Conservation (phyloP, 2,888 invertebrate genomes). For the Helicoverpa assulta region DNA sequence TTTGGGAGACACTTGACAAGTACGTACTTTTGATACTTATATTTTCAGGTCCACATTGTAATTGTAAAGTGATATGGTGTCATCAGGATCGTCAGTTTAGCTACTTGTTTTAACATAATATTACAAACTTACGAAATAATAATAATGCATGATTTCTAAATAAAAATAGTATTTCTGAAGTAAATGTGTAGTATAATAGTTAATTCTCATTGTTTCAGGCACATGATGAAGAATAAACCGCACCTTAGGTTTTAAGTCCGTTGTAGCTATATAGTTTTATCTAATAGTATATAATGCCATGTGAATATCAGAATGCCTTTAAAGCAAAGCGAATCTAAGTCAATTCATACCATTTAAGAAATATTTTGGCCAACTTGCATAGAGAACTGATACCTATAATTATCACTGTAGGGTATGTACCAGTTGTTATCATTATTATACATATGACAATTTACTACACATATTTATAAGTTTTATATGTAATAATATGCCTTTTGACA, state of each 20-base stretch:
- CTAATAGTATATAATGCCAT: slow-evolving; percentile 76
- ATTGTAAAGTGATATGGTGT: too few relatives aligned
- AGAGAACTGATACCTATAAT: slow-evolving; percentile 25
- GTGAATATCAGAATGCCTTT: slow-evolving; percentile 81
- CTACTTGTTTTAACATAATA: too few relatives aligned
- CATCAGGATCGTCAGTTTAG: too few relatives aligned
- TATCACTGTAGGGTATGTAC: slow-evolving; percentile 21
- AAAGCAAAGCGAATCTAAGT: slow-evolving; percentile 81
- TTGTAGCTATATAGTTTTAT: slow-evolving; percentile 80
- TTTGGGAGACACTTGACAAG: slow-evolving; percentile 99
- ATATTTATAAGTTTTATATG: slow-evolving; percentile 36
- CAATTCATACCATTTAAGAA: slow-evolving; percentile 82
- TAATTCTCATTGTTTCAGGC: slow-evolving; percentile 90
- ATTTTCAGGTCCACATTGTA: too few relatives aligned
- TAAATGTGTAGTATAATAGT: slow-evolving; percentile 15
- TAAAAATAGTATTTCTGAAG: neutral
- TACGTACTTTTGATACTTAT: slow-evolving; percentile 83
- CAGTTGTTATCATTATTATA: slow-evolving; percentile 33
- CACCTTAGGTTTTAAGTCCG: slow-evolving; percentile 93
- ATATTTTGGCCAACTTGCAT: slow-evolving; percentile 73
- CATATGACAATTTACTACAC: slow-evolving; percentile 18
- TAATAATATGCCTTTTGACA: slow-evolving; percentile 18
- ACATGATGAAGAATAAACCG: slow-evolving; percentile 96
- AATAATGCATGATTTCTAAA: too few relatives aligned
- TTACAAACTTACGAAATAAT: too few relatives aligned